Conservation (phyloP, 2,113 vertebrate genomes). For the Callorhinus ursinus region DNA sequence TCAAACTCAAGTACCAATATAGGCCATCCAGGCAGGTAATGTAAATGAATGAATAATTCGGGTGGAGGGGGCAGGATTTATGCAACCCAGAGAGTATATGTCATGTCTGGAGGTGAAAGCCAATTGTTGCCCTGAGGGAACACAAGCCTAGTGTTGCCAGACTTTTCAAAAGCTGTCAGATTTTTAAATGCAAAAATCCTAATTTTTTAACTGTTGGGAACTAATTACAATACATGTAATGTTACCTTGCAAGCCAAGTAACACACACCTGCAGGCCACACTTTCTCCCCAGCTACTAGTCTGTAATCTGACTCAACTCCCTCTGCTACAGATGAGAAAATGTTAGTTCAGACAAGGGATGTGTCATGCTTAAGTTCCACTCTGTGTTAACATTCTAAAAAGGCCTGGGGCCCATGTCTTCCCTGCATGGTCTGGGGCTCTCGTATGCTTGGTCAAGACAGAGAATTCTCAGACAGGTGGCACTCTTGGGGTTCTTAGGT, state of each 20-base stretch:
- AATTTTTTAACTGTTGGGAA: constrained; percentile 39
- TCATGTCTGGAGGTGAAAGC: constrained; percentile 35
- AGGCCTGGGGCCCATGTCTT: background rate
- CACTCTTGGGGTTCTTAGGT: background rate
- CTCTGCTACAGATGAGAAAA: background rate
- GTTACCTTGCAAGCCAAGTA: background rate
- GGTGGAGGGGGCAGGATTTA: background rate
- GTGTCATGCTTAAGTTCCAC: background rate
- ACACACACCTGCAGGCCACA: background rate
- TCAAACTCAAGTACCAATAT: background rate
- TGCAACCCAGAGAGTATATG: background rate
- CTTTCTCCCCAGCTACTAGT: background rate
- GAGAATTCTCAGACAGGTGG: background rate
- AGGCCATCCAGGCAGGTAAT: background rate
- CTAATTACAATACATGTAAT: background rate
- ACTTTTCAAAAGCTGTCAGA: constrained; percentile 39
- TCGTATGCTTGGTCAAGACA: background rate
- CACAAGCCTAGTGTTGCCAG: background rate
- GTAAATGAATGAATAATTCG: background rate
- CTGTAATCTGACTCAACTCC: background rate
- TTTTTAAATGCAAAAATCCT: background rate
- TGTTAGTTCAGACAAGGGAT: background rate
- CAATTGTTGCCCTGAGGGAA: background rate
- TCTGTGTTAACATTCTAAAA: accelerated
- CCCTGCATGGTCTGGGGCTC: background rate